Conservation (phyloP, 64 coral and sea anemone species). For the Anthopleura sola region DNA sequence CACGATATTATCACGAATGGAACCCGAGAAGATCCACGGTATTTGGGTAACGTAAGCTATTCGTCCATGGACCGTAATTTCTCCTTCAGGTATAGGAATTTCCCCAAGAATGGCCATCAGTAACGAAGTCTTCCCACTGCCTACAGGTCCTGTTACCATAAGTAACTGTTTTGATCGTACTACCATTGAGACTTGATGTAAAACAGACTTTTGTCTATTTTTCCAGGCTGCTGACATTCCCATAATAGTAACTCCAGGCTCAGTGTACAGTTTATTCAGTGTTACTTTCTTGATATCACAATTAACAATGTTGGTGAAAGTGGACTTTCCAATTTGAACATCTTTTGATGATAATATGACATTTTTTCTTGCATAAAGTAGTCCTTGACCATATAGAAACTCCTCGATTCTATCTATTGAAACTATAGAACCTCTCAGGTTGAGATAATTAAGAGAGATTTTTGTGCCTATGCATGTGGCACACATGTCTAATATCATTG, state of each 20-base stretch:
- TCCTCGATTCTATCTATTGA: background rate
- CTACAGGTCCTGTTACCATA: background rate
- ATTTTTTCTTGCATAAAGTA: background rate
- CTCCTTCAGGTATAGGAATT: too few species aligned
- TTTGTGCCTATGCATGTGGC: background rate
- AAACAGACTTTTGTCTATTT: background rate
- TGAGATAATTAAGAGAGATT: background rate
- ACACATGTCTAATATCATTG: background rate
- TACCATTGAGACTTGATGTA: background rate
- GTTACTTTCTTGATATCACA: background rate
- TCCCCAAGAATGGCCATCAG: conserved; percentile 22
- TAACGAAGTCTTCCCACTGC: conserved; percentile 37
- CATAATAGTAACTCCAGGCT: background rate
- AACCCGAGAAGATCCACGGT: too few species aligned
- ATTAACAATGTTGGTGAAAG: background rate
- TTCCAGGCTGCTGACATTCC: background rate
- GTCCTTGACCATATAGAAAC: background rate
- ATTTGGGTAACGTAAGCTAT: conserved; percentile 23
- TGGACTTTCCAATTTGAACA: background rate
- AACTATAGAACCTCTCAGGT: background rate
- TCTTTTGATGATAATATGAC: background rate
- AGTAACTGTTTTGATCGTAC: background rate
- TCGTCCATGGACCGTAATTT: too few species aligned
- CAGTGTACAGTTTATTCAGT: background rate
- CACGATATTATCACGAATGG: too few species aligned